Conservation (phyloP, 2,113 vertebrate species). For the Lota lota region DNA sequence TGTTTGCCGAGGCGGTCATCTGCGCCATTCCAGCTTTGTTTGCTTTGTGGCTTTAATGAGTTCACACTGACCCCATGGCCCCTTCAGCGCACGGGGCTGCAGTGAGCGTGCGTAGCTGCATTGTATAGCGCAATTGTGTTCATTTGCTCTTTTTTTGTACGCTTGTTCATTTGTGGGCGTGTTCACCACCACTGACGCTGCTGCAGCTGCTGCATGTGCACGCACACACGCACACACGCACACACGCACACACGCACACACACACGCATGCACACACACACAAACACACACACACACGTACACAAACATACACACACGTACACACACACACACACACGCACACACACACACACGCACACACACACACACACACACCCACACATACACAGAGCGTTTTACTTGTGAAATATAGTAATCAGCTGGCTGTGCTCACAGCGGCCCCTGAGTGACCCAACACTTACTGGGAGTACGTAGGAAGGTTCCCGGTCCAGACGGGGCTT, state of each 20-base stretch:
- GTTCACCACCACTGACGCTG: no score
- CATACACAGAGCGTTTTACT: slow-evolving; percentile 16
- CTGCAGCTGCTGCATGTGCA: no score
- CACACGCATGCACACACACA: no score
- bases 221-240: no score
- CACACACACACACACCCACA: background rate
- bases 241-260: no score
- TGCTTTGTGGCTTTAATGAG: slow-evolving; percentile 38
- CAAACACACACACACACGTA: no score
- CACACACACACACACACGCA: background rate
- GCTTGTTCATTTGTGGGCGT: no score
- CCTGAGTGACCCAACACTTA: slow-evolving; percentile 15
- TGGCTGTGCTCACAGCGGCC: slow-evolving; percentile 7
- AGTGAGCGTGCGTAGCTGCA: slow-evolving; percentile 7
- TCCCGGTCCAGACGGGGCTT: slow-evolving; percentile 9
- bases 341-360: background rate
- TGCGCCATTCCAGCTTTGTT: slow-evolving; percentile 25
- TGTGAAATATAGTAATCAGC: slow-evolving; percentile 24
- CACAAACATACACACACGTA: no score
- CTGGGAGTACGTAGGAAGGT: slow-evolving; percentile 9
- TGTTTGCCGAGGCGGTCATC: slow-evolving; percentile 49
- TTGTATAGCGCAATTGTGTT: slow-evolving; percentile 30
- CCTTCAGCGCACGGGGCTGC: slow-evolving; percentile 39
- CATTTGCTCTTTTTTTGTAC: background rate
- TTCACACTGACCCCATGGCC: slow-evolving; percentile 41